These are phyloP conservation scores for Megaceryle alcyon DNA, from an alignment of 2,797 vertebrate genomes.

Conservation along the genomic window DNA sequence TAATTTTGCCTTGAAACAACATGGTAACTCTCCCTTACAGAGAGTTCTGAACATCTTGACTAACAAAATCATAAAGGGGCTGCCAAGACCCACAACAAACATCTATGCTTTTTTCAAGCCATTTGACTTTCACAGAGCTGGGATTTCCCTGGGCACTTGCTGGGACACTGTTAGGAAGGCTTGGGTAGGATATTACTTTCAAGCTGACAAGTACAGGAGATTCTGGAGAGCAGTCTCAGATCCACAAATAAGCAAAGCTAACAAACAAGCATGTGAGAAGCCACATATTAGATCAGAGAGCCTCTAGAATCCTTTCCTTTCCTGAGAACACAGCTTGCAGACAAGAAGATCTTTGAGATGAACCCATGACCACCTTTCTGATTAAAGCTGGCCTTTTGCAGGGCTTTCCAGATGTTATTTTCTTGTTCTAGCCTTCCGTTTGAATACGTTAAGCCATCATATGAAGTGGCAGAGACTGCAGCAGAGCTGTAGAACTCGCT, in stretches of 20 bases:
- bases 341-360: not conserved
- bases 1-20: not conserved
- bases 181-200: not conserved
- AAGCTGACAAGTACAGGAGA: not conserved
- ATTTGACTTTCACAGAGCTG: not conserved
- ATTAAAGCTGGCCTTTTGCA: not conserved
- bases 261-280: not conserved
- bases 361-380: not conserved
- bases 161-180: not conserved
- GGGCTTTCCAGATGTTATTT: not conserved
- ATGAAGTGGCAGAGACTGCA: not conserved
- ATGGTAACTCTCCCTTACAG: not conserved
- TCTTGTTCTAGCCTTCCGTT: not conserved
- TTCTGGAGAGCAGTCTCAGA: not conserved
- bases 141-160: not conserved
- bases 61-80: not conserved
- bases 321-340: not conserved
- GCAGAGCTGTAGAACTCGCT: not conserved
- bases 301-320: not conserved
- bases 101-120: not conserved
- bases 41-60: not conserved
- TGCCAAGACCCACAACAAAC: not conserved
- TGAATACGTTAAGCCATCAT: not conserved
- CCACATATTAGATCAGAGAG: not conserved
- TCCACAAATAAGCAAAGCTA: not conserved